Conservation (phyloP, 2,888 invertebrate species). For the Panzeria rudis region DNA sequence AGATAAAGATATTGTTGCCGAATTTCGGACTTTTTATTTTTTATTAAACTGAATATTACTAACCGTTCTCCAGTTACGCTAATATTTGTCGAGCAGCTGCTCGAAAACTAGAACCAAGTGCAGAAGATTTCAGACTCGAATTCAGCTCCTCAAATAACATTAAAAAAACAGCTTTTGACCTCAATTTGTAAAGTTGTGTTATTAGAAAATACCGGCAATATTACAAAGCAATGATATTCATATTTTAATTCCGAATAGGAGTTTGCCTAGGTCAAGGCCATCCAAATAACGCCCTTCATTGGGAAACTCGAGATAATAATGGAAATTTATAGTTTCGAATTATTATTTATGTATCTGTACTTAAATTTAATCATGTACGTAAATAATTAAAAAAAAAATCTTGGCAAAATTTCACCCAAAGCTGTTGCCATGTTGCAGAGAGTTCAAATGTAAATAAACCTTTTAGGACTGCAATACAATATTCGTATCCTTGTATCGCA, state of each 20-base stretch:
- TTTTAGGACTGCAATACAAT: conserved; percentile 35
- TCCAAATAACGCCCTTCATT: neutral
- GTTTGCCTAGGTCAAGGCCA: neutral
- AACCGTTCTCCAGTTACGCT: too few species aligned
- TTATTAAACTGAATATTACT: too few species aligned
- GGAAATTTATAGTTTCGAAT: neutral
- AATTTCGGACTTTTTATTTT: too few species aligned
- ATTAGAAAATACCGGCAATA: neutral
- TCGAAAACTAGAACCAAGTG: too few species aligned
- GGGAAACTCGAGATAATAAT: neutral
- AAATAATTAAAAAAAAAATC: neutral
- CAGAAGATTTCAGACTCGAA: too few species aligned
- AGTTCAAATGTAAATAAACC: conserved; percentile 70
- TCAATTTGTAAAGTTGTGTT: too few species aligned
- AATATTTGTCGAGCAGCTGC: too few species aligned
- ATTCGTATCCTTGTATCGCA: conserved; percentile 22
- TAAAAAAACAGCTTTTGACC: too few species aligned
- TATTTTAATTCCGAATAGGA: neutral
- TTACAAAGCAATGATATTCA: neutral
- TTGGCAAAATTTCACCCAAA: neutral
- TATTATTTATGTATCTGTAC: neutral
- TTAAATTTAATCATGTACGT: neutral
- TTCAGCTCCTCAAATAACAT: too few species aligned
- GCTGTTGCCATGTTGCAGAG: conserved; percentile 49
- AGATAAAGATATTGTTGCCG: too few species aligned